Evolutionary conservation across 2,888 invertebrate genomes (phyloP).

Genomic region (Ellobium chinense): DNA sequence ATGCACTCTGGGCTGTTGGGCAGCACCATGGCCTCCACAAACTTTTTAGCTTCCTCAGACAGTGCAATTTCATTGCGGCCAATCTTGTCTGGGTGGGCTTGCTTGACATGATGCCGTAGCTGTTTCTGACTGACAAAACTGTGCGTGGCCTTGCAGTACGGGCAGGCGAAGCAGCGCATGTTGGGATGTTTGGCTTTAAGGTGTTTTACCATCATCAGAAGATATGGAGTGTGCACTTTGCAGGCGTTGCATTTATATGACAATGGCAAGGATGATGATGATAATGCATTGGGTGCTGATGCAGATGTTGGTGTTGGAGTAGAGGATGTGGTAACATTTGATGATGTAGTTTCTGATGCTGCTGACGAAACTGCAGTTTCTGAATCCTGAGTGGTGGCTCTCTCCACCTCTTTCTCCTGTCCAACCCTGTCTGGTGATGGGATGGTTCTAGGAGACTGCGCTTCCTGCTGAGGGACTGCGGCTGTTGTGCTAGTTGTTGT

Average conservation of each 20-base stretch:
- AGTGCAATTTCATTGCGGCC: conserved; percentile 69
- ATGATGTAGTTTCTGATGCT: too few species aligned
- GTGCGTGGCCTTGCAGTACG: conserved; percentile 66
- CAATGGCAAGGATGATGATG: conserved; percentile 52
- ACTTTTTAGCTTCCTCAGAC: conserved; percentile 66
- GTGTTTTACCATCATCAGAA: conserved; percentile 69
- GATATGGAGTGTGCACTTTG: conserved; percentile 70
- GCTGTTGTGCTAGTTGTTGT: too few species aligned
- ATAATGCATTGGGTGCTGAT: conserved; percentile 14
- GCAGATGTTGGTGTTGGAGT: conserved; percentile 4
- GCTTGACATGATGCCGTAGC: conserved; percentile 65
- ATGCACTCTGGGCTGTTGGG: conserved; percentile 56
- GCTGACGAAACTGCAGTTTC: too few species aligned
- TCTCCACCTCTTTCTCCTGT: too few species aligned
- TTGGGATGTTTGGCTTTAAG: conserved; percentile 64
- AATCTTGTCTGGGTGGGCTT: conserved; percentile 63
- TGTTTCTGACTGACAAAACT: conserved; percentile 65
- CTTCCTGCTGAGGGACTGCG: too few species aligned
- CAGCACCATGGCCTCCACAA: conserved; percentile 62
- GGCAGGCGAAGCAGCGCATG: conserved; percentile 68
- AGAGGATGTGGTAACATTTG: not conserved
- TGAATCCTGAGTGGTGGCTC: too few species aligned
- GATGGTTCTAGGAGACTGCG: too few species aligned
- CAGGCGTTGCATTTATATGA: conserved; percentile 70
- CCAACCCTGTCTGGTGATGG: too few species aligned